phyloP scores from a whole-genome alignment of 2,113 vertebrate genomes.

The Prionailurus bengalensis region DNA sequence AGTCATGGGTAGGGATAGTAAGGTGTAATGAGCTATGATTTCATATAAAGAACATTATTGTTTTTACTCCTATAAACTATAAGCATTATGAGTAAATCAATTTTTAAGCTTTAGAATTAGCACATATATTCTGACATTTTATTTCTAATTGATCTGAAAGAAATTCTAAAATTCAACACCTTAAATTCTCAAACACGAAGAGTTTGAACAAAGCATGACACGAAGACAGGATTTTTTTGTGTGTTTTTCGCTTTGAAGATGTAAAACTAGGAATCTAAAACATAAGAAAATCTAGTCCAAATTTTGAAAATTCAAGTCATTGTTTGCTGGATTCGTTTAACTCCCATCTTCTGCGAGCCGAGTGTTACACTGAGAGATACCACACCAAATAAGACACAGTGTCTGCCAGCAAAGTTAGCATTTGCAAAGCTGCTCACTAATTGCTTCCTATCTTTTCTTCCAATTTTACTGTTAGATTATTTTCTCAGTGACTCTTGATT shows the following conservation, averaged over 20 bases:
- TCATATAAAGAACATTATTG: neutral
- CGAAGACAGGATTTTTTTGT: neutral
- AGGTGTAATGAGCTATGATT: neutral
- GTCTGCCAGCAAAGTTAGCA: neutral
- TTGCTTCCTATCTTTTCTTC: neutral
- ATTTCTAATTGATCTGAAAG: neutral
- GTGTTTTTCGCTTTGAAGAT: neutral
- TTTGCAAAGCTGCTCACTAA: neutral
- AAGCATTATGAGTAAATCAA: neutral
- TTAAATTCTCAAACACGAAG: neutral
- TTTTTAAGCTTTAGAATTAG: neutral
- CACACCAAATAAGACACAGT: neutral
- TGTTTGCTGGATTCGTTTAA: neutral
- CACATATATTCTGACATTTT: neutral
- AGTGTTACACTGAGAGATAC: neutral
- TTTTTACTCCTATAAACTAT: neutral
- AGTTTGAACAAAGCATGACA: neutral
- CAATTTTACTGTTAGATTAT: neutral
- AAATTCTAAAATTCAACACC: slow-evolving; percentile 21
- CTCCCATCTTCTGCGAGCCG: neutral
- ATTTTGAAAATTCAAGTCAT: slow-evolving; percentile 14
- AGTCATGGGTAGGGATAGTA: neutral
- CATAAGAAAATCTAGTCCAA: neutral
- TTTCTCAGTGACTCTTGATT: neutral
- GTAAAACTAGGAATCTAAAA: neutral